Base-by-base conservation (phyloP, 2,113 vertebrate genomes). In the Stigmatopora nigra region DNA sequence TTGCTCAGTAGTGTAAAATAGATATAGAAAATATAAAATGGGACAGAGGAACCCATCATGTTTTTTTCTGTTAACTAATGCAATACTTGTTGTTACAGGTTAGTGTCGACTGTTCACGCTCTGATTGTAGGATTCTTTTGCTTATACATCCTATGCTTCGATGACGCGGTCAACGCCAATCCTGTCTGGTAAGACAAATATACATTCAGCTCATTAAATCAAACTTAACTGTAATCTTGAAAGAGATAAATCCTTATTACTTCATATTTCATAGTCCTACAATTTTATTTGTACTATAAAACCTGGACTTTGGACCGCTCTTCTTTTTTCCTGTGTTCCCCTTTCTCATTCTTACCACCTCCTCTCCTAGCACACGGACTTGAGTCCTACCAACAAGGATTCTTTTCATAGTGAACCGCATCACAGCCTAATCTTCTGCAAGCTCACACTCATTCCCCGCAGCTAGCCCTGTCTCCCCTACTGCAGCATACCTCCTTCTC, bases 111-210 rank as follows among this genome's bases (percentile, higher is more conserved):
- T 0, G 78, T 92, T 35, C 91, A 92, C 35, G 92, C 91, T 1
- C 62, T 92, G 60, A 76, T 92, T 2, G 89, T 93, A 9, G 90
- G 92, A 0, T 72, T 89, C 64, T 89, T 93, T 77, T 91, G 92
- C 75, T 82, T 91, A 51, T 92, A 91, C 79, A 91, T 92, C 84
- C 85, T 93, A 75, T 90, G 88, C 78, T 93, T 84, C 7, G 91
- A 90, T 17, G 91, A 91, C 1, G 87, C 60, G 0, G 84, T 92
- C 71, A 92, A 93, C 70, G 80, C 85, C 67, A 89, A 91, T 76
- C 91, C 91, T 0, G 87, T 92, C 77, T 93, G 90, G 92, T 93
- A 88, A 91, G 89, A 78, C 36, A 22, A 72, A 64, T 41, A 31
- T 25, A 13, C 11, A 64, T 4, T 12, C n/a, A 36, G 14, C 10